Conservation (phyloP, 1,140 invertebrate genomes). For the Ditylenchus dipsaci region DNA sequence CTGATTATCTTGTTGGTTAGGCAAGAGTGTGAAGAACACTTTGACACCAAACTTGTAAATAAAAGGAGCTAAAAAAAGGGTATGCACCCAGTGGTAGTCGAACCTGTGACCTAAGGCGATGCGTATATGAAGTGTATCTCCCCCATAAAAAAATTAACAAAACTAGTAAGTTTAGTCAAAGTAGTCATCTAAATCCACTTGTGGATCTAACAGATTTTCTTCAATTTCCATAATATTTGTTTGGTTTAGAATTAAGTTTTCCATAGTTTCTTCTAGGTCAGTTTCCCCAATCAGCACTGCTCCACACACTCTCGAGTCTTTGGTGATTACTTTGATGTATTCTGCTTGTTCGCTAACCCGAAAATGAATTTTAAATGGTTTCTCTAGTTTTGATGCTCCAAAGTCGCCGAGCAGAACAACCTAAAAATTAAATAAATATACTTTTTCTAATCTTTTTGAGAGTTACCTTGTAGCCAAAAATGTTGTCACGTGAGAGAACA, state of each 20-base stretch:
- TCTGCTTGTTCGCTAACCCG: slow-evolving; percentile 28
- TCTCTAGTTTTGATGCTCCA: slow-evolving; percentile 11
- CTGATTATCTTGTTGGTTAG: no score
- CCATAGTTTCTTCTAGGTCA: slow-evolving; percentile 72
- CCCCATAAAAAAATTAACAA: not conserved
- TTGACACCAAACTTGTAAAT: no score
- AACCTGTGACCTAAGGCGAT: no score
- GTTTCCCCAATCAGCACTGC: slow-evolving; percentile 93
- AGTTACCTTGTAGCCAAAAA: slow-evolving; percentile 87
- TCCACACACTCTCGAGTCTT: slow-evolving; percentile 81
- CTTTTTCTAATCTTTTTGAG: not conserved
- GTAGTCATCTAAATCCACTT: slow-evolving; percentile 32
- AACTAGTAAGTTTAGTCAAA: slow-evolving; percentile 23
- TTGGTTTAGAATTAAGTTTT: slow-evolving; percentile 34
- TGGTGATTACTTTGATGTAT: slow-evolving; percentile 63
- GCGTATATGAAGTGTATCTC: not conserved
- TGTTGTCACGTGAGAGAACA: slow-evolving; percentile 90
- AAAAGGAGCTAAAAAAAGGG: no score
- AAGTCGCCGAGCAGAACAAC: slow-evolving; percentile 46
- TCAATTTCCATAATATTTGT: slow-evolving; percentile 34
- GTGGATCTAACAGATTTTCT: slow-evolving; percentile 22
- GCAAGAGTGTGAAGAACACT: no score
- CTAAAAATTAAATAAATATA: not conserved
- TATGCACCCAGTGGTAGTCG: no score
- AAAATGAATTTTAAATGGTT: slow-evolving; percentile 31